phyloP scores from a whole-genome alignment of 1,140 invertebrate species.

The Drosophila pectinifera region DNA sequence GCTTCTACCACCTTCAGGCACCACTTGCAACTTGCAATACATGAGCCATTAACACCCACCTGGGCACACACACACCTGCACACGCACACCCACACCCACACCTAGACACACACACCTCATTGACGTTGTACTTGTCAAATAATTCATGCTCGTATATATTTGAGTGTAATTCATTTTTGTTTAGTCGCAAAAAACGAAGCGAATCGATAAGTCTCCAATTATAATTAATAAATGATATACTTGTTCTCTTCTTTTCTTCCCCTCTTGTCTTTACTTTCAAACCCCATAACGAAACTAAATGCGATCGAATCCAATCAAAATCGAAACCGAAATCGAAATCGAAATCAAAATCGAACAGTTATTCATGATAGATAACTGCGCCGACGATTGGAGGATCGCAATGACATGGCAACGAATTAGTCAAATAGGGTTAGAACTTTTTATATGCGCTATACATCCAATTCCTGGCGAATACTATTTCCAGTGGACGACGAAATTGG shows the following conservation, averaged over 20 bases:
- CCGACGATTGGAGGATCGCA: slow-evolving; percentile 99
- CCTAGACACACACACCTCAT: slow-evolving; percentile 52
- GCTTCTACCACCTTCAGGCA: slow-evolving; percentile 22
- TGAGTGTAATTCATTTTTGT: slow-evolving; percentile 81
- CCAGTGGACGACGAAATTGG: slow-evolving; percentile 97
- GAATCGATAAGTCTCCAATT: slow-evolving; percentile 78
- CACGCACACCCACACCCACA: slow-evolving; percentile 28
- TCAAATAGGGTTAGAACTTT: slow-evolving; percentile 96
- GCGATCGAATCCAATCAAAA: slow-evolving; percentile 32
- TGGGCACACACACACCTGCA: slow-evolving; percentile 18
- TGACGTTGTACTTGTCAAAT: slow-evolving; percentile 82
- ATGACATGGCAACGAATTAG: slow-evolving; percentile 98
- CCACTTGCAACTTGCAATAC: slow-evolving; percentile 11
- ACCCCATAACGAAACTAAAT: slow-evolving; percentile 32
- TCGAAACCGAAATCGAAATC: slow-evolving; percentile 11
- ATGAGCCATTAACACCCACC: slow-evolving; percentile 35
- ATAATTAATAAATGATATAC: slow-evolving; percentile 77
- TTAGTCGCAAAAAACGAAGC: slow-evolving; percentile 73
- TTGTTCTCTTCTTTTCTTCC: slow-evolving; percentile 43
- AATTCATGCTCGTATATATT: slow-evolving; percentile 82
- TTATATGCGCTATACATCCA: slow-evolving; percentile 98
- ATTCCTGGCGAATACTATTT: slow-evolving; percentile 98
- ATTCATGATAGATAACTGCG: slow-evolving; percentile 99
- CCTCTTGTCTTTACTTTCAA: slow-evolving; percentile 6
- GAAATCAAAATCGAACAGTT: slow-evolving; percentile 87